Base-by-base conservation (phyloP, 2,888 invertebrate species). In the Oxytorus armatus region DNA sequence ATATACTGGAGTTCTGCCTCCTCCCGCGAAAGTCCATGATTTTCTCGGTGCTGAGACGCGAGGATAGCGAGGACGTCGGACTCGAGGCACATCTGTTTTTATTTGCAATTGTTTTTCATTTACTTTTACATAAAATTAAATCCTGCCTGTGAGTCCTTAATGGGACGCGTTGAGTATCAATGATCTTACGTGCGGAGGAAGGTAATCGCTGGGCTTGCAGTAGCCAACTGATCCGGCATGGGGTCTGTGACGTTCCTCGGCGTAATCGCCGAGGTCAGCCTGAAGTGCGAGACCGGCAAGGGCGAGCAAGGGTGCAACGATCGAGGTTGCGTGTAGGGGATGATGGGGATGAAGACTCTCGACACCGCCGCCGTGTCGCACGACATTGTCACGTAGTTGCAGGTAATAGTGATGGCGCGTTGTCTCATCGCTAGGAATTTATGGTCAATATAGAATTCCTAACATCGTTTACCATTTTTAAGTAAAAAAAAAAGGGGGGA, bases 351-450 rank as follows among this genome's bases (percentile, higher is more conserved):
- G 91, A 79, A 91, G 90, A 76, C 89, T 92, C 82, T 92, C 92
- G 81, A 92, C 91, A 79, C 89, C 92, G 59, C 92, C 90, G 53
- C 92, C 92, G 89, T 93, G 90, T 89, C 93, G 93, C 78, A 94
- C 92, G 77, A 95, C 93, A 93, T 99, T 99, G 93, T 97, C 96
- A 83, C 97, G 96, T 91, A 99, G 93, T 93, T 99, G 99, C 87
- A 97, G 94, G 93, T 98, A 99, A 93, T 99, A 99, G 90, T 98
- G 96, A 92, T 97, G 97, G 78, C 98, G 94, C 70, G 98, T 97
- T 86, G 96, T 95, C 90, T 97, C 97, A 94, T 98, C 98, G 92
- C 95, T 94, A 86, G 44, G 86, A 29, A 59, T 29, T n/a, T n/a
- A n/a, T n/a, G n/a, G n/a, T n/a, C n/a, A n/a, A 39, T 33, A 36